Evolutionary conservation across 2,113 vertebrate genomes (phyloP).

Genomic region (Erythrolamprus reginae): DNA sequence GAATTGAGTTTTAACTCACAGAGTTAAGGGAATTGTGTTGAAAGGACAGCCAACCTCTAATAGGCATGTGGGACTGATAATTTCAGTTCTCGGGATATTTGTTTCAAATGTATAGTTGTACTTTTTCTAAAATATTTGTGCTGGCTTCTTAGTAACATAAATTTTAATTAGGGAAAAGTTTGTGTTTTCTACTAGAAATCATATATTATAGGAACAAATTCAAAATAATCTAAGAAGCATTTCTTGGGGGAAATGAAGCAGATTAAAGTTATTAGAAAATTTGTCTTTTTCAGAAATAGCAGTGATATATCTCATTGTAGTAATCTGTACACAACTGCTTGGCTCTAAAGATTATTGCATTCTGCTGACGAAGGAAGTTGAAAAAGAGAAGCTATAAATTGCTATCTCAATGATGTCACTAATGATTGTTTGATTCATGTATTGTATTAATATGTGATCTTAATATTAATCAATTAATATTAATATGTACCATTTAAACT

Average conservation of each 20-base stretch:
- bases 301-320: constrained; percentile 39
- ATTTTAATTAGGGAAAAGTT: not conserved
- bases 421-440: not conserved
- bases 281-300: not conserved
- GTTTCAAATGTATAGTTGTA: not conserved
- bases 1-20: not conserved
- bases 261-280: not conserved
- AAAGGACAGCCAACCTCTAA: not conserved
- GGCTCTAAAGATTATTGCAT: not conserved
- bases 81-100: rapidly evolving
- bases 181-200: rapidly evolving
- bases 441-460: not conserved
- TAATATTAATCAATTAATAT: not conserved
- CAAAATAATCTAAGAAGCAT: not conserved
- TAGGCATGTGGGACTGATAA: not conserved
- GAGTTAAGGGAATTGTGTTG: not conserved
- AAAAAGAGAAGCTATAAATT: not conserved
- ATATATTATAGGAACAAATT: not conserved
- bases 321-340: not conserved
- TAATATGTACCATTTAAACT: not conserved
- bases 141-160: not conserved
- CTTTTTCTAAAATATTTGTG: not conserved
- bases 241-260: rapidly evolving
- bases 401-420: not conserved
- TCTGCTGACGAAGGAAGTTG: not conserved